Evolutionary conservation across 2,797 vertebrate genomes (phyloP).

Genomic region (Lutjanus argentimaculatus): DNA sequence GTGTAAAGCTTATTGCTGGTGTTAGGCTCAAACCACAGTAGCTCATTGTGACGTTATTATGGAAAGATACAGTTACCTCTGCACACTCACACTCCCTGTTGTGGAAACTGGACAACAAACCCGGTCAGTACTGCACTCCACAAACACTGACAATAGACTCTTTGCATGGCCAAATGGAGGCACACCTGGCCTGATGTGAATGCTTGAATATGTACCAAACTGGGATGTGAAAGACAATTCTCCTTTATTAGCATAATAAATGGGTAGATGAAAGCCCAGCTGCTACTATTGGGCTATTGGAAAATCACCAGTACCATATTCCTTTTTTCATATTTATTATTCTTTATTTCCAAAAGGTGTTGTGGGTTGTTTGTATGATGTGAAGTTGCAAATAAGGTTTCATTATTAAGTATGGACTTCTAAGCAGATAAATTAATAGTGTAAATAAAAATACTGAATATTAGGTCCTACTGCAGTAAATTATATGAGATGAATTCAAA

Average conservation of each 20-base stretch:
- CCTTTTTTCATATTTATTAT: slow-evolving; percentile 82
- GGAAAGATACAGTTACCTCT: slow-evolving; percentile 69
- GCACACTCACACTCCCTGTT: slow-evolving; percentile 63
- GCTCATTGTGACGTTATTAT: slow-evolving; percentile 67
- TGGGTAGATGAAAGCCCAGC: slow-evolving; percentile 81
- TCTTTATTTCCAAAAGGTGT: slow-evolving; percentile 79
- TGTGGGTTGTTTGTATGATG: slow-evolving; percentile 84
- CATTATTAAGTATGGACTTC: slow-evolving; percentile 71
- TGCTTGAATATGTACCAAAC: slow-evolving; percentile 81
- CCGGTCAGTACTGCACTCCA: slow-evolving; percentile 48
- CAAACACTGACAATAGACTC: slow-evolving; percentile 61
- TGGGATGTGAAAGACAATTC: slow-evolving; percentile 78
- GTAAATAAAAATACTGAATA: slow-evolving; percentile 81
- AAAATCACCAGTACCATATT: slow-evolving; percentile 65
- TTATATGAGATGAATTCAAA: slow-evolving; percentile 62
- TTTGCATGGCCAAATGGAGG: slow-evolving; percentile 84
- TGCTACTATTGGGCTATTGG: slow-evolving; percentile 77
- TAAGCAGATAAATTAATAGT: slow-evolving; percentile 77
- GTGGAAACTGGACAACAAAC: slow-evolving; percentile 64
- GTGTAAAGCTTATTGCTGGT: slow-evolving; percentile 61
- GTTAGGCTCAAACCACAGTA: slow-evolving; percentile 63
- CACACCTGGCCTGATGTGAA: slow-evolving; percentile 84
- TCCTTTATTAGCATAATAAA: slow-evolving; percentile 79
- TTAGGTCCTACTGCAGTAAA: slow-evolving; percentile 72
- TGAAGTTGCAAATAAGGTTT: slow-evolving; percentile 83